A percentile compares a stretch with the other conserved stretches of the same genome.
Evolutionary conservation across 2,797 vertebrate genomes (phyloP).

Genomic region (Malurus leucopterus): DNA sequence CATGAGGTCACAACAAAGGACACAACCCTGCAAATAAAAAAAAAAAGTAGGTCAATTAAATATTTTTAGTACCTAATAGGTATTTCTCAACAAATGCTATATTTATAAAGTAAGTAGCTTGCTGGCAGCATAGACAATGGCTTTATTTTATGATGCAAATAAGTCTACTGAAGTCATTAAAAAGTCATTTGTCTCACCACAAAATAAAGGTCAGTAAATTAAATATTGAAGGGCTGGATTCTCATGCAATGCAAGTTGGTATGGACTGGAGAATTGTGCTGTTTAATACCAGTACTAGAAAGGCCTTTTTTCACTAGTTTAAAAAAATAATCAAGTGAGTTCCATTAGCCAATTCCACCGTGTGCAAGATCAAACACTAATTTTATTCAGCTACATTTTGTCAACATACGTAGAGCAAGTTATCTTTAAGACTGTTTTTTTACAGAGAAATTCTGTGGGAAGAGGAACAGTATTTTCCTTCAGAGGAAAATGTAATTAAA

Average conservation of each 20-base stretch:
- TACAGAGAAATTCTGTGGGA: neutral
- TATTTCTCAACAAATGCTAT: neutral
- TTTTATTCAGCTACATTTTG: neutral
- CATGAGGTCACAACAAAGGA: slow-evolving; percentile 98
- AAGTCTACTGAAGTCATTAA: slow-evolving; percentile 11
- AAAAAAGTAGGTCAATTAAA: slow-evolving; percentile 62
- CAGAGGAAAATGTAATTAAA: neutral
- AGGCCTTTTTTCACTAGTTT: neutral
- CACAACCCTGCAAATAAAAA: slow-evolving; percentile 82
- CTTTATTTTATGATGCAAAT: slow-evolving; percentile 34
- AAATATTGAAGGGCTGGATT: neutral
- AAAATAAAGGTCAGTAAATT: slow-evolving; percentile 40
- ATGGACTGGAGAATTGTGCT: neutral
- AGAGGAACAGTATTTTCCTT: neutral
- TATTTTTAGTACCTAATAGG: slow-evolving; percentile 28
- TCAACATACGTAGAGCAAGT: neutral
- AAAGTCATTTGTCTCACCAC: slow-evolving; percentile 26
- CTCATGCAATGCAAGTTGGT: neutral
- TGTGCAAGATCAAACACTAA: neutral
- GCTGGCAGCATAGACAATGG: neutral
- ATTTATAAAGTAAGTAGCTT: neutral
- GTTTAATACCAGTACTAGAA: neutral
- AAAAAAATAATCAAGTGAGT: neutral
- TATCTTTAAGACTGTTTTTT: neutral
- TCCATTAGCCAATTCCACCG: neutral